A percentile compares a stretch with the other conserved stretches of the same genome.
phyloP scores from a whole-genome alignment of 2,888 invertebrate genomes.

The Aleiodes alternator region DNA sequence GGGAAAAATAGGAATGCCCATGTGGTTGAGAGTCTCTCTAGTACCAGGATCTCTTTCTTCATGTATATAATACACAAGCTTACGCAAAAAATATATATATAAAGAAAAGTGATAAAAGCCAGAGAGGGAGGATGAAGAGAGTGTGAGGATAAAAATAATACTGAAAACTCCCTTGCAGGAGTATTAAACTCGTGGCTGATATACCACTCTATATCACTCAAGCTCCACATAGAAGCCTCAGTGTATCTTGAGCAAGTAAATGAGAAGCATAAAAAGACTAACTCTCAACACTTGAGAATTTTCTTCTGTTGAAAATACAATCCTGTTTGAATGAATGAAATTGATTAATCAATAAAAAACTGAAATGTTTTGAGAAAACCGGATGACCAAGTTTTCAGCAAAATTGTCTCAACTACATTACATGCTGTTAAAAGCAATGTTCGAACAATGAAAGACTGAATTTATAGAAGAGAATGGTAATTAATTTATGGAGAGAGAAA shows the following conservation, averaged over 20 bases:
- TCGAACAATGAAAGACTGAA: too few species aligned
- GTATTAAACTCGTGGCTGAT: conserved; percentile 46
- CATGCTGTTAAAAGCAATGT: too few species aligned
- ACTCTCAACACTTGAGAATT: not conserved
- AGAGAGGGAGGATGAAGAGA: conserved; percentile 12
- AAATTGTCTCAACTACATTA: too few species aligned
- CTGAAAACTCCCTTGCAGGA: conserved; percentile 29
- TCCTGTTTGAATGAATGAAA: too few species aligned
- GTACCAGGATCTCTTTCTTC: conserved; percentile 14
- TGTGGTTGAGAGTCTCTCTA: conserved; percentile 3
- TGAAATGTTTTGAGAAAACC: too few species aligned
- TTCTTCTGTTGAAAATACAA: too few species aligned
- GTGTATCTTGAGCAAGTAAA: conserved; percentile 13
- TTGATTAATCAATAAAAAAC: too few species aligned
- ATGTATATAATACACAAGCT: not conserved
- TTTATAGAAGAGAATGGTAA: too few species aligned
- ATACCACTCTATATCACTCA: conserved; percentile 27
- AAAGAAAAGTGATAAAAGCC: conserved; percentile 13
- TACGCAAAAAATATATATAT: not conserved
- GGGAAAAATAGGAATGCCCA: conserved; percentile 37
- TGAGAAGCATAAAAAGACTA: conserved; percentile 25
- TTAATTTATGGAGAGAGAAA: too few species aligned
- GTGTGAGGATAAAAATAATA: conserved; percentile 6
- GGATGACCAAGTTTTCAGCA: too few species aligned
- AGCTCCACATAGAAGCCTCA: conserved; percentile 22